phyloP scores from a whole-genome alignment of 2,113 vertebrate species.

The Ptyas mucosa region DNA sequence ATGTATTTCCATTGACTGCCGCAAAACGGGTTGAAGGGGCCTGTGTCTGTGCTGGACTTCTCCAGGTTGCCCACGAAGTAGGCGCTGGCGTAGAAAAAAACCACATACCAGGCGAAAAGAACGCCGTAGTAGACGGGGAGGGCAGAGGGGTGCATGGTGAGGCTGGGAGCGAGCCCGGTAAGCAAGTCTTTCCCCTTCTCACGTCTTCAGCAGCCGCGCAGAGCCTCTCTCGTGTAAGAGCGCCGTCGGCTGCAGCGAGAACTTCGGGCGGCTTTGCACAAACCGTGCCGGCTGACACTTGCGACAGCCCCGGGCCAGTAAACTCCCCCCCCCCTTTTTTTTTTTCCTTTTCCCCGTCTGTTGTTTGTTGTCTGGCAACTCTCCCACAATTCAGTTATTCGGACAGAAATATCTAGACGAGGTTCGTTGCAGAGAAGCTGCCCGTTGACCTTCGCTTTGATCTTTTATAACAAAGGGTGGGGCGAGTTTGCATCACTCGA shows the following conservation, averaged over 20 bases:
- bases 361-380: background rate
- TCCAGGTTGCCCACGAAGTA: fast-evolving
- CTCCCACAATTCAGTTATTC: slow-evolving; percentile 25
- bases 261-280: fast-evolving
- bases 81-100: slow-evolving; percentile 53
- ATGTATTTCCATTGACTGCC: slow-evolving; percentile 73
- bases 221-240: background rate
- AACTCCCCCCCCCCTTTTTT: slow-evolving; percentile 10
- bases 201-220: background rate
- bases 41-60: fast-evolving
- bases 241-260: background rate
- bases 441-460: slow-evolving; percentile 41
- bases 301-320: background rate
- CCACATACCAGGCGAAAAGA: slow-evolving; percentile 67
- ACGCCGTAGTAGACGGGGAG: slow-evolving; percentile 58
- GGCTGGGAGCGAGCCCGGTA: background rate
- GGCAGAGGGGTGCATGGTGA: slow-evolving; percentile 54
- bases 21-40: slow-evolving; percentile 20
- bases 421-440: slow-evolving; percentile 56
- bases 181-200: background rate
- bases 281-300: background rate
- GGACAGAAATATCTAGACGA: slow-evolving; percentile 48
- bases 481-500: slow-evolving; percentile 13
- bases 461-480: background rate
- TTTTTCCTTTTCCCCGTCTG: background rate